Evolutionary conservation across 2,888 invertebrate species (phyloP), one percentile per base, ranked within the genome.

Genomic region (Pyrochroa serraticornis): DNA sequence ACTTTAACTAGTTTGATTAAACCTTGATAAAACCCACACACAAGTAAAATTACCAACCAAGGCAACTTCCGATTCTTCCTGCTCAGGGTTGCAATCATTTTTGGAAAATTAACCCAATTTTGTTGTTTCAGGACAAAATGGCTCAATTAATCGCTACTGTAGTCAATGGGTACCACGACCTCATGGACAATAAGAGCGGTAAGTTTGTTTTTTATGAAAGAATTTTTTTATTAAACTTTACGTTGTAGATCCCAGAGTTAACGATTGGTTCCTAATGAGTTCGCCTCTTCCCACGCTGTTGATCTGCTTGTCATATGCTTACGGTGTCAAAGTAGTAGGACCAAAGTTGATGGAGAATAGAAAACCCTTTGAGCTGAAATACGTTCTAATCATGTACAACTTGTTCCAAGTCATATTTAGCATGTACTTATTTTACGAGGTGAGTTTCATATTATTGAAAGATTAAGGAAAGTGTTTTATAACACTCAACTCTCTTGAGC

Each of bases 361-460:
- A 64, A 92, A 94, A 81, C 92, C 96, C 38, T 89, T 92, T 81
- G 87, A 93, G 75, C 83, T 96, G 63, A 85, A 92, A 70, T 84
- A 84, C 69, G 77, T 91, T 55, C 86, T 97, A 75, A 87, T 96
- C 69, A 80, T 89, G 65, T 96, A 96, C 80, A 97, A 97, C 81
- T 84, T 94, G 66, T 84, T 89, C 74, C 96, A 96, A 85, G 95
- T 95, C 31, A 73, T 92, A 69, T 91, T 96, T 80, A 95, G 95
- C 75, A 84, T 90, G 61, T 95, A 93, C 90, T 89, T 95, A 79
- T 95, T 94, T 82, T 89, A 92, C 78, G 94, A 95, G 90, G 95
- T 95, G 79, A 82, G 82, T 58, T 50, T 10, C 10, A 10, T 7
- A n/a, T 12, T 5, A 30, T 38, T 39, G 13, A 34, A 39, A 9